These are phyloP conservation scores for Mionectes macconnelli DNA, from an alignment of 2,113 vertebrate genomes.

Conservation along the genomic window DNA sequence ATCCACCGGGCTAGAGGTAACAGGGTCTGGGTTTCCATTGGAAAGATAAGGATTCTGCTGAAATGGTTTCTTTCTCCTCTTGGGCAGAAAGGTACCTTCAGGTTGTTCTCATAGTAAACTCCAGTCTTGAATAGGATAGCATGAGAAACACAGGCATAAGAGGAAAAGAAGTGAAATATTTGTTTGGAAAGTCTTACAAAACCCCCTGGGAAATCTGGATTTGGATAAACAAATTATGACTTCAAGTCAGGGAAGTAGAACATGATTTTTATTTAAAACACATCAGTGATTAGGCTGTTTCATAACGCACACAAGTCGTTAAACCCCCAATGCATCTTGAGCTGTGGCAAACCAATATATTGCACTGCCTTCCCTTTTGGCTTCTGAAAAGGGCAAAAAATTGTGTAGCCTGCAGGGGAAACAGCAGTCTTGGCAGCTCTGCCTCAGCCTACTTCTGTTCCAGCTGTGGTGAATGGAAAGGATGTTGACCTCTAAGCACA, in stretches of 20 bases:
- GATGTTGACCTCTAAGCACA: not conserved
- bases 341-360: not conserved
- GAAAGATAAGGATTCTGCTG: not conserved
- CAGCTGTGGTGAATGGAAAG: not conserved
- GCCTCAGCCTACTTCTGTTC: not conserved
- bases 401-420: not conserved
- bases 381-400: constrained; percentile 1
- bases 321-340: not conserved
- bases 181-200: not conserved
- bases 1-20: not conserved
- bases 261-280: constrained; percentile 31
- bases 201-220: not conserved
- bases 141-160: not conserved
- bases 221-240: constrained; percentile 30
- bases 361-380: not conserved
- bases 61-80: not conserved
- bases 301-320: not conserved
- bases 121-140: not conserved
- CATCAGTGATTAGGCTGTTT: not conserved
- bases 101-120: not conserved
- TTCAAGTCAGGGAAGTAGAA: not conserved
- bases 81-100: not conserved
- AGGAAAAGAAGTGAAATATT: not conserved
- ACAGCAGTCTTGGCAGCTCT: not conserved
- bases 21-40: not conserved